Conservation (phyloP, 2,113 vertebrate species). For the Ochotona curzoniae region DNA sequence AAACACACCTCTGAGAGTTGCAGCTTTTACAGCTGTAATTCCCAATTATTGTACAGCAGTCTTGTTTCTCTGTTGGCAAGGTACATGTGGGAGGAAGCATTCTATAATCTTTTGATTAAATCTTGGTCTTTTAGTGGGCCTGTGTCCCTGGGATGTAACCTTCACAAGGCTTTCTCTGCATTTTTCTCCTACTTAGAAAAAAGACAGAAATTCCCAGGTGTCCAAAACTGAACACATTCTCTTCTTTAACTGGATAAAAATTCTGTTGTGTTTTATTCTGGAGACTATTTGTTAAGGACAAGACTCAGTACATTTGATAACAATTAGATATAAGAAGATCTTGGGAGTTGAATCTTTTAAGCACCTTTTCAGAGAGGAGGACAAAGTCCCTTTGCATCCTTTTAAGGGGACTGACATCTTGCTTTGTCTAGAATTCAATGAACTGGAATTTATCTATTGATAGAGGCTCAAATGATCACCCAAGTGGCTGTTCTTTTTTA, state of each 20-base stretch:
- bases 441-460: no score
- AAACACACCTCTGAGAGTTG: constrained; percentile 22
- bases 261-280: not conserved
- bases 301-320: not conserved
- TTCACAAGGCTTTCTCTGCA: constrained; percentile 7
- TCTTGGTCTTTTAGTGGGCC: not conserved
- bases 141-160: not conserved
- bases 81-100: not conserved
- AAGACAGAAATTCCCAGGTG: not conserved
- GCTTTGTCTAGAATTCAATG: no score
- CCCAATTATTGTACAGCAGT: not conserved
- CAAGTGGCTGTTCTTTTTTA: no score
- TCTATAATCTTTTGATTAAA: constrained; percentile 43
- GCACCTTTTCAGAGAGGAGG: no score
- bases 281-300: not conserved
- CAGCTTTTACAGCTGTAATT: constrained; percentile 19
- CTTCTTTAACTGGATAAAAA: not conserved
- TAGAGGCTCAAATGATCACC: no score
- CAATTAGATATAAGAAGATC: not conserved
- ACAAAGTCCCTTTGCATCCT: no score
- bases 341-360: no score
- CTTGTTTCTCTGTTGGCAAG: not conserved
- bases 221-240: not conserved
- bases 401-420: no score
- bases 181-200: constrained; percentile 29